Evolutionary conservation across 2,797 vertebrate species (phyloP).

Genomic region (Pangasius djambal): DNA sequence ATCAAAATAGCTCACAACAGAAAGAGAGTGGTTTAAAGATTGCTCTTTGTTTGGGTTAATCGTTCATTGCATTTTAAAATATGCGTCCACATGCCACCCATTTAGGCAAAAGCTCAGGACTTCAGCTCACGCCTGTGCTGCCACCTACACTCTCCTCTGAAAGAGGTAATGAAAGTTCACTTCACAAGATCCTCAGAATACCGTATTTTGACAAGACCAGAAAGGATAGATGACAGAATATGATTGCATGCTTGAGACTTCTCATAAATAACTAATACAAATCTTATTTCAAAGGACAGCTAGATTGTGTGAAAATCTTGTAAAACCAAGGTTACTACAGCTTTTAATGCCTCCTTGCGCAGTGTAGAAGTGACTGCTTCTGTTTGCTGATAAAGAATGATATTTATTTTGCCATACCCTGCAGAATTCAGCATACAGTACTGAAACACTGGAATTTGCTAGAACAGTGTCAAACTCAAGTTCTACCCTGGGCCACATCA

Average conservation of each 20-base stretch:
- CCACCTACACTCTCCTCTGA: neutral
- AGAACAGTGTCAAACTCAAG: neutral
- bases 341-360: conserved; percentile 49
- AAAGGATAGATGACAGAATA: conserved; percentile 35
- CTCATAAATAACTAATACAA: conserved; percentile 53
- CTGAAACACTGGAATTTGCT: conserved; percentile 6
- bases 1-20: conserved; percentile 38
- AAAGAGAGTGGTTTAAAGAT: conserved; percentile 5
- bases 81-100: neutral
- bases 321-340: conserved; percentile 51
- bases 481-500: neutral
- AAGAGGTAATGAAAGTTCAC: conserved; percentile 10
- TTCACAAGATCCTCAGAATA: neutral
- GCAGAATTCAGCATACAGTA: conserved; percentile 16
- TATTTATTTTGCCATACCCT: conserved; percentile 36
- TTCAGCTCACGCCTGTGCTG: neutral
- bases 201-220: conserved; percentile 27
- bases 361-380: conserved; percentile 41
- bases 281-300: conserved; percentile 47
- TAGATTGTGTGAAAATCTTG: conserved; percentile 55
- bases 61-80: conserved; percentile 12
- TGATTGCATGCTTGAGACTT: conserved; percentile 23
- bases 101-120: neutral
- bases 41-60: conserved; percentile 20
- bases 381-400: conserved; percentile 33